Evolutionary conservation across 2,797 vertebrate species (phyloP), one percentile per base, ranked within the genome.

Genomic region (Hirundo rustica): DNA sequence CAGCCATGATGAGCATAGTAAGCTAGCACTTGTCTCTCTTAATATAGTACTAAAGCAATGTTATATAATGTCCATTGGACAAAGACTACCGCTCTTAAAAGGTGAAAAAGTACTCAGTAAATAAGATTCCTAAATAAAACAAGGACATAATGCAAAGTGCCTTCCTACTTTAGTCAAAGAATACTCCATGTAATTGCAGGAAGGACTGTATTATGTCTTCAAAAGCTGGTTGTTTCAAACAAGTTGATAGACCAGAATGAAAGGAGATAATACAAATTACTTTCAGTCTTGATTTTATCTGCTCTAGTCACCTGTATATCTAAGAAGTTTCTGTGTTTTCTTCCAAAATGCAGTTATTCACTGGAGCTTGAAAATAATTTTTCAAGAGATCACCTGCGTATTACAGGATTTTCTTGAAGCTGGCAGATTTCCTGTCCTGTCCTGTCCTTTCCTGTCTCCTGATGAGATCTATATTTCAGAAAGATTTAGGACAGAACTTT

Each of bases 1-100:
- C 34, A 60, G 16, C 21, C 55, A 34, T 0, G 0, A 85, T 61
- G 13, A 74, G 20, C 34, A 60, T 2, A 55, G 30, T 15, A 66
- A 60, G 50, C 36, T 50, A 18, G 14, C 19, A 47, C 70, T 62
- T 68, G 15, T 68, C 21, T 78, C 40, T 70, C 15, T 30, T 18
- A n/a, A 4, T 16, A 14, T 15, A 74, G 29, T 53, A 71, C 11
- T 38, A 77, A 73, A 61, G 12, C 3, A 57, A 30, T 42, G 10
- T 71, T 67, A 50, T 14, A 21, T 23, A 83, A 83, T 32, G 29
- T 15, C 9, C 14, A 85, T 34, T 13, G 42, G 32, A 88, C 4
- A 26, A 87, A 67, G 34, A 55, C 7, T 0, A 2, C 22, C 54
- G 80, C 50, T 51, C 50, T 62, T 47, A 89, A 91, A 65, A 61